Conservation (phyloP, 2,113 vertebrate species). For the Casuarius casuarius region DNA sequence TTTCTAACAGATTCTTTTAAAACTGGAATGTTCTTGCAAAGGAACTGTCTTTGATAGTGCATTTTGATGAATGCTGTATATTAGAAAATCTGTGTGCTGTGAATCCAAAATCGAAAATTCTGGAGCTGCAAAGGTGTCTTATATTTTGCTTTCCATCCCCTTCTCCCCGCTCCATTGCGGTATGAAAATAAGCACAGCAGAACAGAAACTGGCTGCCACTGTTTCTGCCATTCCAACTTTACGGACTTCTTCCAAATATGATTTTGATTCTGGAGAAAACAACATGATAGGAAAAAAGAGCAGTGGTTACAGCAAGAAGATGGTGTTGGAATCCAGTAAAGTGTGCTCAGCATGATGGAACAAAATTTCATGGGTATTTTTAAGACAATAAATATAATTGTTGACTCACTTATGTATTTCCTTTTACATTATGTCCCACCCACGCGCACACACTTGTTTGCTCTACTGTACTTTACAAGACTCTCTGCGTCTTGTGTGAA, state of each 20-base stretch:
- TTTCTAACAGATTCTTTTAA: background rate
- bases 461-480: background rate
- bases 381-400: background rate
- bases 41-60: background rate
- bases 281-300: background rate
- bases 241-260: background rate
- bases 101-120: background rate
- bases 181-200: background rate
- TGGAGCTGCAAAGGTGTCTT: background rate
- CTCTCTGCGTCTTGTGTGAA: background rate
- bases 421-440: background rate
- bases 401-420: constrained; percentile 27
- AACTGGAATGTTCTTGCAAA: background rate
- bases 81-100: background rate
- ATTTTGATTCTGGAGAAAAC: background rate
- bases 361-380: constrained; percentile 1
- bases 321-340: background rate
- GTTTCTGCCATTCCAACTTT: background rate
- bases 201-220: background rate
- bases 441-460: background rate
- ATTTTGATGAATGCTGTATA: background rate
- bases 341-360: background rate
- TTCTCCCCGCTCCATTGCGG: fast-evolving
- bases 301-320: background rate
- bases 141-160: background rate